phyloP scores from a whole-genome alignment of 2,888 invertebrate species.

The Drosophila putrida region DNA sequence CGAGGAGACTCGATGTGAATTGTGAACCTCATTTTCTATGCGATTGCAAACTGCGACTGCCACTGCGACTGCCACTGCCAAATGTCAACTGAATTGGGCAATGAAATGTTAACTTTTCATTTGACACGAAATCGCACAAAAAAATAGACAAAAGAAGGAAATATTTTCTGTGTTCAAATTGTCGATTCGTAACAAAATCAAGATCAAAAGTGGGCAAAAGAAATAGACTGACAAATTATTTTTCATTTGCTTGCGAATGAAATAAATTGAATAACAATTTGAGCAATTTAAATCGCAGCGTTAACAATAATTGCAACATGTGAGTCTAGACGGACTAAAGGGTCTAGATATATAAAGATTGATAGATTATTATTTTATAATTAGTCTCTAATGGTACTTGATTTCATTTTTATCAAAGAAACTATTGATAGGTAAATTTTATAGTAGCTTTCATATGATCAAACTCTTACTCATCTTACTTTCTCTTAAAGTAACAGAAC shows the following conservation, averaged over 20 bases:
- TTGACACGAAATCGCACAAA: conserved; percentile 38
- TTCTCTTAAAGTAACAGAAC: conserved; percentile 1
- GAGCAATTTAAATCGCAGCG: conserved; percentile 8
- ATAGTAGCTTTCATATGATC: not conserved
- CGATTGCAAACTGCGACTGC: conserved; percentile 61
- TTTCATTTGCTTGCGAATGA: conserved; percentile 6
- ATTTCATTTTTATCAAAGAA: too few species aligned
- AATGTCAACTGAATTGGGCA: conserved; percentile 79
- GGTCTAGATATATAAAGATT: not conserved
- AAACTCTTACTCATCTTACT: not conserved
- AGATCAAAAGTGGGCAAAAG: conserved; percentile 12
- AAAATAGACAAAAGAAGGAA: conserved; percentile 11
- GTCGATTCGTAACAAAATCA: conserved; percentile 14
- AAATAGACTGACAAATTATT: conserved; percentile 17
- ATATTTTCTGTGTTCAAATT: conserved; percentile 26
- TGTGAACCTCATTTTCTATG: conserved; percentile 76
- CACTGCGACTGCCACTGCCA: conserved; percentile 63
- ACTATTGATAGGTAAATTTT: not conserved
- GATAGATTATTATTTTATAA: not conserved
- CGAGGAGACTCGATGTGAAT: conserved; percentile 26
- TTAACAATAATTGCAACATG: conserved; percentile 15
- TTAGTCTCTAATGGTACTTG: not conserved
- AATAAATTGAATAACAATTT: conserved; percentile 21
- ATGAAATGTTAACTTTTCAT: conserved; percentile 79
- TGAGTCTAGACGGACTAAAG: conserved; percentile 13